phyloP scores from a whole-genome alignment of 1,140 invertebrate species.

The Gryon sp. region DNA sequence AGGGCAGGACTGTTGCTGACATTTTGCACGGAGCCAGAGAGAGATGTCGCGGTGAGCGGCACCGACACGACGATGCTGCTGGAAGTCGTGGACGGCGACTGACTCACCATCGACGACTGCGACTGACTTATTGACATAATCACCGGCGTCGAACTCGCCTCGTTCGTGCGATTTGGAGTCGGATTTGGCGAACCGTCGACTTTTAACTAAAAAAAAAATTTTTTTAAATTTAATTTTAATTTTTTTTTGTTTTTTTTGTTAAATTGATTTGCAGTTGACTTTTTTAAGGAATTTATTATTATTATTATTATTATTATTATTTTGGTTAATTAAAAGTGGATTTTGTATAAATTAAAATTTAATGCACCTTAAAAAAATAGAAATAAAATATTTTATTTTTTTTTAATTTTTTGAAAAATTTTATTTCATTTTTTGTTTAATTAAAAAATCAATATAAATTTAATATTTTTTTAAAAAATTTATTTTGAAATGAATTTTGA shows the following conservation, averaged over 20 bases:
- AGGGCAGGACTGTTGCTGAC: conserved; percentile 71
- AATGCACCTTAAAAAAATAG: no score
- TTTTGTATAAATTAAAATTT: no score
- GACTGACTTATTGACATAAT: conserved; percentile 74
- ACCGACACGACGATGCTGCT: conserved; percentile 77
- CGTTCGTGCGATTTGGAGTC: conserved; percentile 66
- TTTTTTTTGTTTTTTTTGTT: background rate
- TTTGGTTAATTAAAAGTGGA: no score
- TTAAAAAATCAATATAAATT: no score
- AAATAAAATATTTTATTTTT: no score
- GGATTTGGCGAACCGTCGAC: conserved; percentile 69
- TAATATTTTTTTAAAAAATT: no score
- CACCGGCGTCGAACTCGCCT: conserved; percentile 72
- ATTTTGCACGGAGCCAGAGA: conserved; percentile 68
- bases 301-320: no score
- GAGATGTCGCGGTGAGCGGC: conserved; percentile 72
- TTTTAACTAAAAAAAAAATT: conserved; percentile 68
- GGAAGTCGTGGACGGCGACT: conserved; percentile 72
- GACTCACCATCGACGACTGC: conserved; percentile 67
- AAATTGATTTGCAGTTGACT: background rate
- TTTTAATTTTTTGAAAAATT: no score
- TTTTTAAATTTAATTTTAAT: background rate
- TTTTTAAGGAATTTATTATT: background rate
- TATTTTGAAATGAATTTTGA: no score
- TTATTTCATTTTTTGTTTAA: no score